Evolutionary conservation across 2,113 vertebrate genomes (phyloP), one percentile per base, ranked within the genome.

Genomic region (Callopanchax toddi): DNA sequence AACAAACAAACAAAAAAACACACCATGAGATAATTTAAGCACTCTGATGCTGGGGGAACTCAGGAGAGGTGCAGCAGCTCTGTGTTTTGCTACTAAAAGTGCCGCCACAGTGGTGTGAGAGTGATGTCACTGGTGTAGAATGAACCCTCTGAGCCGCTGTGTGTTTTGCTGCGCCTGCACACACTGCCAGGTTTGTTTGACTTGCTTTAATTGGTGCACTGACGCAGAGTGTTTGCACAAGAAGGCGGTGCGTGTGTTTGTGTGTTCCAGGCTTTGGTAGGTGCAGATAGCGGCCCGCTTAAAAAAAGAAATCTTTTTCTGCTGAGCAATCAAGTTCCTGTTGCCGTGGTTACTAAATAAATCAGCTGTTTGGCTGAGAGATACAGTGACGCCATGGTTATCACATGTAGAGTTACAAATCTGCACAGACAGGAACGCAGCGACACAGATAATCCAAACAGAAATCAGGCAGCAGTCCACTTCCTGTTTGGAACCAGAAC

Each of bases 41-140:
- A 18, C 16, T 16, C 11, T 20, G 17, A 34, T n/a, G 26, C 12
- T 32, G 10, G 16, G 40, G 40, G 9, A 16, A 18, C 42, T 20
- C 10, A 44, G 5, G 22, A 1, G n/a, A 11, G 18, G 25, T 42
- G 53, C 26, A 37, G 23, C 15, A 18, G 58, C 25, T 29, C 26
- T 3, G 11, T 65, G 60, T 71, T 63, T 70, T 69, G 45, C 46
- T 44, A 0, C 23, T 57, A 36, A 78, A 78, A 67, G 68, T 60
- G 71, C 40, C 25, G n/a, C 60, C 64, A 63, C 46, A 11, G 63
- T 37, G 17, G 63, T 52, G 78, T 76, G 52, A 50, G 46, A 59
- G 74, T 91, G 87, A 92, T 89, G 90, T 91, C 77, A 92, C 76
- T 52, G 13, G 70, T 86, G 67, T 67, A 87, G 86, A 86, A 86